Conservation (phyloP, 2,888 invertebrate species). For the Cheilosia impressa region DNA sequence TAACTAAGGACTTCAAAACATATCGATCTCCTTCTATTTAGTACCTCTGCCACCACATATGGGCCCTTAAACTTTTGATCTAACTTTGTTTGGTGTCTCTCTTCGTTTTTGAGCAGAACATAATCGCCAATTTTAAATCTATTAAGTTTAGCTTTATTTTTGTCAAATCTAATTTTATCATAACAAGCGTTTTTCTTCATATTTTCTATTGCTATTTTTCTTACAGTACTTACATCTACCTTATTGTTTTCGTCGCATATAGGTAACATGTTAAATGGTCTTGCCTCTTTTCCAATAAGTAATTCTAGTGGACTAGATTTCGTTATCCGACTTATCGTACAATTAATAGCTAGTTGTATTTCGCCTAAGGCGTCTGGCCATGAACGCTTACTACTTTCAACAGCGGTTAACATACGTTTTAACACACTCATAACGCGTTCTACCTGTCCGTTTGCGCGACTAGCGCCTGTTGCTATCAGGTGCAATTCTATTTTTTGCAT, state of each 20-base stretch:
- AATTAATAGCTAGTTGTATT: slow-evolving; percentile 55
- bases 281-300: slow-evolving; percentile 30
- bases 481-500: slow-evolving; percentile 59
- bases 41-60: slow-evolving; percentile 10
- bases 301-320: slow-evolving; percentile 36
- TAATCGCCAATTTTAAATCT: slow-evolving; percentile 25
- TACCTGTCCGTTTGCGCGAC: slow-evolving; percentile 66
- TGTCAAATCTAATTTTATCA: slow-evolving; percentile 6
- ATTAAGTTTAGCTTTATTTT: slow-evolving; percentile 19
- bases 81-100: no score
- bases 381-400: slow-evolving; percentile 62
- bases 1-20: slow-evolving; percentile 9
- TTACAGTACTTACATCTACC: slow-evolving; percentile 5
- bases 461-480: slow-evolving; percentile 60
- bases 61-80: slow-evolving; percentile 14
- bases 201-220: slow-evolving; percentile 1
- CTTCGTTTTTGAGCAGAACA: no score
- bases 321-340: slow-evolving; percentile 28
- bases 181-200: slow-evolving; percentile 17
- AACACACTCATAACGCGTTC: slow-evolving; percentile 61
- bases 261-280: slow-evolving; percentile 29
- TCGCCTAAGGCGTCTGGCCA: slow-evolving; percentile 65
- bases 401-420: slow-evolving; percentile 64
- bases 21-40: slow-evolving; percentile 13
- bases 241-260: slow-evolving; percentile 16